These are phyloP conservation scores for Loris lydekkerianus DNA, from an alignment of 2,797 vertebrate species.

Conservation along the genomic window DNA sequence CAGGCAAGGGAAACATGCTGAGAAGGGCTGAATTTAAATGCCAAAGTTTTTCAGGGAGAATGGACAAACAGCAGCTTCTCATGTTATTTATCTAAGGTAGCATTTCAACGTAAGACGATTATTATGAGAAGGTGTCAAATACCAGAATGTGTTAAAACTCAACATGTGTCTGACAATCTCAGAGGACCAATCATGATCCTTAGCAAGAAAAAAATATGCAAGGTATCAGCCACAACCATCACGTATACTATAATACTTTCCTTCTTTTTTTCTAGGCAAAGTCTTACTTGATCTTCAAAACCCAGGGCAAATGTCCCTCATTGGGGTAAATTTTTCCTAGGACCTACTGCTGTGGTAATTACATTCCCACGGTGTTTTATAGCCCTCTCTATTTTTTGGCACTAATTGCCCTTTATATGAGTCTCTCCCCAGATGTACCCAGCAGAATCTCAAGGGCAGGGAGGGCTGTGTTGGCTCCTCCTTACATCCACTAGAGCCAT, in stretches of 20 bases:
- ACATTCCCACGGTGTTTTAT: not conserved
- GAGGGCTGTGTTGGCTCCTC: not conserved
- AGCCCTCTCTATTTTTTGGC: not conserved
- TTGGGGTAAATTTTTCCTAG: not conserved
- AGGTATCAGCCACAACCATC: rapidly evolving
- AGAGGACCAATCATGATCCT: not conserved
- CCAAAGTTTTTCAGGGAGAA: not conserved
- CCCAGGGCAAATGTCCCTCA: not conserved
- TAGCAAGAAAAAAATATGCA: not conserved
- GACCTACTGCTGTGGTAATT: not conserved
- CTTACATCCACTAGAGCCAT: not conserved
- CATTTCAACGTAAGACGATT: not conserved
- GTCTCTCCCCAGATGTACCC: not conserved
- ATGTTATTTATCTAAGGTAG: not conserved
- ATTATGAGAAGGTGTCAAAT: not conserved
- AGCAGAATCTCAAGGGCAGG: not conserved
- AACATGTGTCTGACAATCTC: not conserved
- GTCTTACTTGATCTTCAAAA: conserved; percentile 47
- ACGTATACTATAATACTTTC: not conserved
- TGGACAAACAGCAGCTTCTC: not conserved
- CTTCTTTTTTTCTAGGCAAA: not conserved
- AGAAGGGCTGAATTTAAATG: not conserved
- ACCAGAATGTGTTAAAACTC: not conserved
- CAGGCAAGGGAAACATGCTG: not conserved
- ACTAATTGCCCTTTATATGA: not conserved